phyloP scores from a whole-genome alignment of 1,140 invertebrate species.

The Lasioglossum albipes region DNA sequence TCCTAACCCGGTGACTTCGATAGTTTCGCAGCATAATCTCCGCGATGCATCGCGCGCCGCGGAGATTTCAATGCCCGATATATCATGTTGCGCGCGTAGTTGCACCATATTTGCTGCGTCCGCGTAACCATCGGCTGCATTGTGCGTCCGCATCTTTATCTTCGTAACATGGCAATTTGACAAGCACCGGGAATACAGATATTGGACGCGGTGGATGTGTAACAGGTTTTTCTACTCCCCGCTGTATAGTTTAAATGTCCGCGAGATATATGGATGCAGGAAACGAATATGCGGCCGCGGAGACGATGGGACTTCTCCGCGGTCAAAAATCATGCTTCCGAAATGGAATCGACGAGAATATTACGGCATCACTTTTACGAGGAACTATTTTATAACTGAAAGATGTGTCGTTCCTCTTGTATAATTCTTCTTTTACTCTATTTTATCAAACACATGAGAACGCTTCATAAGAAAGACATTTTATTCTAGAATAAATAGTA shows the following conservation, averaged over 20 bases:
- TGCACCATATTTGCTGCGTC: slow-evolving; percentile 33
- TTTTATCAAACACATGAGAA: too few relatives aligned
- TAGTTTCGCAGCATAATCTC: slow-evolving; percentile 6
- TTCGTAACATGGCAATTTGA: slow-evolving; percentile 39
- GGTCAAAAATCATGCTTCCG: too few relatives aligned
- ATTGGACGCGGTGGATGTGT: not conserved
- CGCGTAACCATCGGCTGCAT: slow-evolving; percentile 14
- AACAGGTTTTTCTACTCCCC: not conserved
- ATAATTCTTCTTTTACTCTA: too few relatives aligned
- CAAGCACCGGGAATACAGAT: slow-evolving; percentile 25
- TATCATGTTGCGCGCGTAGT: slow-evolving; percentile 21
- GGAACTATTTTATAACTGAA: too few relatives aligned
- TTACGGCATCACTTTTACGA: too few relatives aligned
- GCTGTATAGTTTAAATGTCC: not conserved
- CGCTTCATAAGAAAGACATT: too few relatives aligned
- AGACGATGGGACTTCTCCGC: not conserved
- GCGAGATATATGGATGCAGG: not conserved
- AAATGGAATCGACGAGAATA: too few relatives aligned
- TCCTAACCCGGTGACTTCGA: slow-evolving; percentile 37
- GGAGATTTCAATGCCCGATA: slow-evolving; percentile 42
- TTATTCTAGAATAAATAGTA: too few relatives aligned
- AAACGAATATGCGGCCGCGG: not conserved
- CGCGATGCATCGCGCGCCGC: slow-evolving; percentile 11
- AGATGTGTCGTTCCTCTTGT: too few relatives aligned
- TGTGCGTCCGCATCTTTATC: slow-evolving; percentile 30